Evolutionary conservation across 64 coral and sea anemone genomes (phyloP).

Genomic region (Pocillopora verrucosa): DNA sequence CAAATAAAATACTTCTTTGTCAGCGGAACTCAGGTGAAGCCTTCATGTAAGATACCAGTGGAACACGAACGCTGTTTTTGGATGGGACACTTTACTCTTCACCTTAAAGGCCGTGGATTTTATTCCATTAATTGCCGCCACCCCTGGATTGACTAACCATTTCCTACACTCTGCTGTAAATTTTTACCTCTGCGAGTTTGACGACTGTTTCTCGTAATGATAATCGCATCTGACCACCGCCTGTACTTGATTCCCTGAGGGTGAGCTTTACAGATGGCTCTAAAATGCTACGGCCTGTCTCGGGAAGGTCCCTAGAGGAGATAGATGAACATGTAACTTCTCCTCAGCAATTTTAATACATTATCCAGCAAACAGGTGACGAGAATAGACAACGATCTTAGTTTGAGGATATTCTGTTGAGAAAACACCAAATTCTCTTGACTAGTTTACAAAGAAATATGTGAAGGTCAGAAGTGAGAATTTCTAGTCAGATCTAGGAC

Average conservation of each 20-base stretch:
- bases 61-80: too few species aligned
- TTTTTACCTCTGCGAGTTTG: constrained; percentile 25
- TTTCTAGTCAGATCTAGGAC: background rate
- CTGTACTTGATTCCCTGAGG: background rate
- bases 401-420: too few species aligned
- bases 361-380: background rate
- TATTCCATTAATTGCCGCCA: background rate
- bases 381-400: too few species aligned
- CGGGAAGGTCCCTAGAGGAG: constrained; percentile 9
- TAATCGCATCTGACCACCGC: background rate
- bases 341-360: too few species aligned
- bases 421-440: too few species aligned
- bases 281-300: background rate
- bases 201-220: constrained; percentile 1
- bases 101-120: background rate
- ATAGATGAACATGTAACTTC: background rate
- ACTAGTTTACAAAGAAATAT: background rate
- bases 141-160: background rate
- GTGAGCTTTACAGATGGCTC: constrained; percentile 27
- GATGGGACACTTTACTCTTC: too few species aligned
- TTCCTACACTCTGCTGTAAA: background rate
- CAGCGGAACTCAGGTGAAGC: too few species aligned
- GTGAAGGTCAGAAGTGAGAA: background rate
- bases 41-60: too few species aligned
- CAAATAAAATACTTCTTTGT: too few species aligned